These are phyloP conservation scores for Albula glossodonta DNA, from an alignment of 2,113 vertebrate genomes.

Conservation along the genomic window DNA sequence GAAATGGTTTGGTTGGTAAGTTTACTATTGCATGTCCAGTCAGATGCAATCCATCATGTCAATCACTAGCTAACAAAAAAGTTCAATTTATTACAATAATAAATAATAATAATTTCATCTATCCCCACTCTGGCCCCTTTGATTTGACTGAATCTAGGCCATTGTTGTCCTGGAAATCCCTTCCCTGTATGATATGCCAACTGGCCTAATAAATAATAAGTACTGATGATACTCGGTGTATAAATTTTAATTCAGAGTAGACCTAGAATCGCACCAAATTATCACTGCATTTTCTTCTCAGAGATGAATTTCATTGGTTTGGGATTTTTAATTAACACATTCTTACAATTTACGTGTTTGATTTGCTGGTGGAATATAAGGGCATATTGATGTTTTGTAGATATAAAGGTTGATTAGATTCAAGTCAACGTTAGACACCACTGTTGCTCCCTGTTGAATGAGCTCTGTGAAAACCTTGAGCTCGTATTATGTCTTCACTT, in stretches of 20 bases:
- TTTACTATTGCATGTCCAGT: not conserved
- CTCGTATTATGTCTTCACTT: slow-evolving; percentile 3
- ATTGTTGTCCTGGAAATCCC: not conserved
- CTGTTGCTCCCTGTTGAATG: not conserved
- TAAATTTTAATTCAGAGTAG: not conserved
- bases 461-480: not conserved
- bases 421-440: not conserved
- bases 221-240: not conserved
- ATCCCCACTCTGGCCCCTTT: not conserved
- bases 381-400: not conserved
- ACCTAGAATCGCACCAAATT: not conserved
- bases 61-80: too few species aligned
- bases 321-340: not conserved
- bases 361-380: not conserved
- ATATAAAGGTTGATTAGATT: not conserved
- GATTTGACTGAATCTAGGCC: not conserved
- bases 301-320: not conserved
- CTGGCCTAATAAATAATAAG: slow-evolving; percentile 4
- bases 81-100: too few species aligned
- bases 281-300: not conserved
- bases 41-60: not conserved
- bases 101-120: not conserved
- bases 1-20: not conserved
- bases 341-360: not conserved
- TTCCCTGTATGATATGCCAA: not conserved